Percentiles rank a stretch among this genome's conserved stretches.
These are phyloP conservation scores for Caenorhabditis zanzibari DNA, from an alignment of 2,888 invertebrate genomes.

Conservation along the genomic window DNA sequence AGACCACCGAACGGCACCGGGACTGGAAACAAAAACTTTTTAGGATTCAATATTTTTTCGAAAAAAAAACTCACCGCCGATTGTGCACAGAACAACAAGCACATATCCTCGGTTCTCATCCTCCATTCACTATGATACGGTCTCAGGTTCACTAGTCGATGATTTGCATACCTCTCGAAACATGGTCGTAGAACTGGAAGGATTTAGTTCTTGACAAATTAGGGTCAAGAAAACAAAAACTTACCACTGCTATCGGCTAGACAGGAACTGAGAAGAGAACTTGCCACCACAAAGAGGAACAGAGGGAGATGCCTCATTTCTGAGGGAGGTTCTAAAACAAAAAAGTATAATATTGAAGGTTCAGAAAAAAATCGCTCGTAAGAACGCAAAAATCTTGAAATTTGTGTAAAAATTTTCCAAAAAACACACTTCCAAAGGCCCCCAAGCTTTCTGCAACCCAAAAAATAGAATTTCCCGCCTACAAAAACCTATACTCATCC, in stretches of 20 bases:
- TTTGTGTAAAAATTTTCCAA: neutral
- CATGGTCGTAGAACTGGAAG: slow-evolving; percentile 81
- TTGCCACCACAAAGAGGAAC: neutral
- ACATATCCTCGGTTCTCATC: slow-evolving; percentile 80
- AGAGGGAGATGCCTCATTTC: slow-evolving; percentile 43
- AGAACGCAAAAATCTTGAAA: neutral
- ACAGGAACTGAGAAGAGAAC: slow-evolving; percentile 8
- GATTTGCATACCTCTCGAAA: slow-evolving; percentile 81
- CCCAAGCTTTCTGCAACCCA: neutral
- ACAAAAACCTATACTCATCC: neutral
- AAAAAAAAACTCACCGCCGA: slow-evolving; percentile 69
- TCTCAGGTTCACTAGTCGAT: slow-evolving; percentile 74
- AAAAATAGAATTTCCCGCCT: neutral
- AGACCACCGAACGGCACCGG: slow-evolving; percentile 81
- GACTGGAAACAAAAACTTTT: slow-evolving; percentile 71
- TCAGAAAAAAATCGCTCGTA: neutral
- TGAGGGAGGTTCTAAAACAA: slow-evolving; percentile 46
- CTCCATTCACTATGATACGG: slow-evolving; percentile 82
- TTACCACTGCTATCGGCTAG: slow-evolving; percentile 45
- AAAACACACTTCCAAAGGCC: neutral
- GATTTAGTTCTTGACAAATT: neutral
- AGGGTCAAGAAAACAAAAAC: slow-evolving; percentile 9
- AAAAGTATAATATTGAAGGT: too few relatives aligned
- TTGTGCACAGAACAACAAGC: slow-evolving; percentile 77
- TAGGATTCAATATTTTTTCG: neutral